These are phyloP conservation scores for Cosmorhoe ocellata DNA, from an alignment of 2,888 invertebrate species.

Conservation along the genomic window DNA sequence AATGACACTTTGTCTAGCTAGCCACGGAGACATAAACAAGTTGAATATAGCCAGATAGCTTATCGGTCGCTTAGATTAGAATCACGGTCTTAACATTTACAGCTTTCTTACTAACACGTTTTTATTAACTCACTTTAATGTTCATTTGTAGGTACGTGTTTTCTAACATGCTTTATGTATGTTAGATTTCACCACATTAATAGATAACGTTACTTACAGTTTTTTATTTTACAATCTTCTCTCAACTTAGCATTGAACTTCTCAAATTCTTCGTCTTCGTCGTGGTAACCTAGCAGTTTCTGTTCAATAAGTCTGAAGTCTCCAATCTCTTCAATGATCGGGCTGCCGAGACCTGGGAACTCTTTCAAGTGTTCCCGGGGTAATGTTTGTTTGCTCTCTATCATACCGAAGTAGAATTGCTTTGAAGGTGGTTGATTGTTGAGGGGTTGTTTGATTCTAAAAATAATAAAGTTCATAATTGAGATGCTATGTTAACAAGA, in stretches of 20 bases:
- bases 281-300: slow-evolving; percentile 69
- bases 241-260: slow-evolving; percentile 69
- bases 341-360: slow-evolving; percentile 72
- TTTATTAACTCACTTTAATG: too few species aligned
- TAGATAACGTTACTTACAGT: slow-evolving; percentile 60
- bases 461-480: slow-evolving; percentile 11
- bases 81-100: too few species aligned
- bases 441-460: slow-evolving; percentile 54
- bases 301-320: slow-evolving; percentile 75
- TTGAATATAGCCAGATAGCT: background rate
- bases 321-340: slow-evolving; percentile 72
- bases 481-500: too few species aligned
- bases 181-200: too few species aligned
- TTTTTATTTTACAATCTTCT: slow-evolving; percentile 64
- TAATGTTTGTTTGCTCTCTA: slow-evolving; percentile 71
- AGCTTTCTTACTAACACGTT: too few species aligned
- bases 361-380: slow-evolving; percentile 65
- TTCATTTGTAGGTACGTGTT: too few species aligned
- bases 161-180: too few species aligned
- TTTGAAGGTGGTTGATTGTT: slow-evolving; percentile 57
- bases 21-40: too few species aligned
- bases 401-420: slow-evolving; percentile 91
- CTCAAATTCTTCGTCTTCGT: slow-evolving; percentile 69
- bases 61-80: too few species aligned
- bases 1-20: too few species aligned